phyloP scores from a whole-genome alignment of 2,888 invertebrate species.

The Eulithis prunata region DNA sequence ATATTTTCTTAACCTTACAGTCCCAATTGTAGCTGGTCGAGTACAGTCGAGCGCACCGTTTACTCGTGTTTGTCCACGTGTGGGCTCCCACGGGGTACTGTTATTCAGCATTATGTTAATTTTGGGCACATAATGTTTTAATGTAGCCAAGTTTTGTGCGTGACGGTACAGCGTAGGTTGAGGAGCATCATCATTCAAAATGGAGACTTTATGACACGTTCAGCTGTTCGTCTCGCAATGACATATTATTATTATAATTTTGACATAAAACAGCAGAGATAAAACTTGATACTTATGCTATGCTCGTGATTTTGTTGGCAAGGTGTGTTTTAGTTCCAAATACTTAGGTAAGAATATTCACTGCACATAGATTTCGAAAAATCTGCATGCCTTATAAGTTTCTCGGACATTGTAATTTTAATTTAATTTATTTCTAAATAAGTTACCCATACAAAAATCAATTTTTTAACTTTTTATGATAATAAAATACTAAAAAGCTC shows the following conservation, averaged over 20 bases:
- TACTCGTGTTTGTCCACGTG: constrained; percentile 72
- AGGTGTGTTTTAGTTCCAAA: too few relatives aligned
- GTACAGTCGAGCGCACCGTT: constrained; percentile 22
- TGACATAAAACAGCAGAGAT: too few relatives aligned
- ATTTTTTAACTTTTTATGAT: too few relatives aligned
- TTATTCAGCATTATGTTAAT: constrained; percentile 79
- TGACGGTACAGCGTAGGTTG: constrained; percentile 11
- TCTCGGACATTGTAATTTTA: too few relatives aligned
- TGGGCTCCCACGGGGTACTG: constrained; percentile 66
- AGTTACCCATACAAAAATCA: too few relatives aligned
- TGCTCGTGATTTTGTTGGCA: too few relatives aligned
- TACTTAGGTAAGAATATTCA: too few relatives aligned
- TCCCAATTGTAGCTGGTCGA: constrained; percentile 3
- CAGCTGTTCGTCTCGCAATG: not conserved
- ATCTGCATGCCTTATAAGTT: too few relatives aligned
- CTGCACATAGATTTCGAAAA: too few relatives aligned
- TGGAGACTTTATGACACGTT: constrained; percentile 9
- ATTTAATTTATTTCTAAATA: too few relatives aligned
- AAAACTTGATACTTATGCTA: too few relatives aligned
- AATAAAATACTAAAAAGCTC: not conserved
- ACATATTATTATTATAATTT: too few relatives aligned
- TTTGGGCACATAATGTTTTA: constrained; percentile 53
- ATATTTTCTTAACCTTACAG: constrained; percentile 13
- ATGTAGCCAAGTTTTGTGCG: constrained; percentile 57
- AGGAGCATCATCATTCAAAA: constrained; percentile 9